A percentile compares a stretch with the other conserved stretches of the same genome.
Evolutionary conservation across 2,113 vertebrate genomes (phyloP).

Genomic region (Papio anubis): DNA sequence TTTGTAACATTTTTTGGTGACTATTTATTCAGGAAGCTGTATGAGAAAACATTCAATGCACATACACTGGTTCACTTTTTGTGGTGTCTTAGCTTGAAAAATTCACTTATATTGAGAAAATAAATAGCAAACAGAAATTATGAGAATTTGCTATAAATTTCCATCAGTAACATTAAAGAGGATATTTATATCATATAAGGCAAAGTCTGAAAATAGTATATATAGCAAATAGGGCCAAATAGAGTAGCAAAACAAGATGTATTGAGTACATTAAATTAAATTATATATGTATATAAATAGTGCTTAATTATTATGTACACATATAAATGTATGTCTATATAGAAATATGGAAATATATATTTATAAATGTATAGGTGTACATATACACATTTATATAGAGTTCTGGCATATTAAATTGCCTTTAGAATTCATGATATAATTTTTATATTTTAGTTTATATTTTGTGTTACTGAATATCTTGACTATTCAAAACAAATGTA

Average conservation of each 20-base stretch:
- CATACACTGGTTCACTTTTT: background rate
- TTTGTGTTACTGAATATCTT: background rate
- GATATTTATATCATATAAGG: background rate
- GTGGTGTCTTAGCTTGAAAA: background rate
- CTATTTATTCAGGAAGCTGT: background rate
- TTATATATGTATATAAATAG: too few relatives aligned
- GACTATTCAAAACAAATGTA: background rate
- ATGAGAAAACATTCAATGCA: background rate
- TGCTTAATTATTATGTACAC: background rate
- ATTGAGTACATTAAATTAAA: background rate
- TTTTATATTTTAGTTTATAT: background rate
- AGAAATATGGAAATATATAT: too few relatives aligned
- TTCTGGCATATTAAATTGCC: background rate
- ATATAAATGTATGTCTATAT: background rate
- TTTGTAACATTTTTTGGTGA: background rate
- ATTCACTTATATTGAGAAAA: background rate
- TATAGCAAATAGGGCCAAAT: background rate
- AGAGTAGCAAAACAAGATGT: background rate
- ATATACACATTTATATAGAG: background rate
- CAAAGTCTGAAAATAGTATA: background rate
- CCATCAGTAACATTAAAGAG: background rate
- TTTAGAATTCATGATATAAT: background rate
- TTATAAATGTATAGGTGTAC: background rate
- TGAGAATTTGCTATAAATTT: background rate
- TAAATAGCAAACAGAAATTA: background rate